Base-by-base conservation (phyloP, 2,888 invertebrate genomes). In the Axea sp. region DNA sequence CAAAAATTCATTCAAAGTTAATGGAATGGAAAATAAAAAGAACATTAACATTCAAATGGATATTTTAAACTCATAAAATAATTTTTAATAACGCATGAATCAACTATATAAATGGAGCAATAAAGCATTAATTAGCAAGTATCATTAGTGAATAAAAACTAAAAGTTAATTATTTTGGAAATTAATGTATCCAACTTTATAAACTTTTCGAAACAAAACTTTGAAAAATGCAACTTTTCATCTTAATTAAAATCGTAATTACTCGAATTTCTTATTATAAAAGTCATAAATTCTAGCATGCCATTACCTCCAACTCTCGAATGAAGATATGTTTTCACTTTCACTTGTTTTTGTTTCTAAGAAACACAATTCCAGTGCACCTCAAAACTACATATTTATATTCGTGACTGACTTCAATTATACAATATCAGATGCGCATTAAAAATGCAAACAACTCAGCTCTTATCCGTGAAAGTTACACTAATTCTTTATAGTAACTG, bases 381-480 rank as follows among this genome's bases (percentile, higher is more conserved):
- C 12, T 35, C 19, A 53, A 69, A 69, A 69, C 8, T 53, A 49
- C 28, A 51, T 28, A 60, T 43, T 69, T 60, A 59, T 57, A 45
- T 69, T 69, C 69, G 69, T 69, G 69, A 69, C 69, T 62, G 9
- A 5, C 41, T 43, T 41, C 59, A 68, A 68, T 68, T 68, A 68
- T 43, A 68, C 49, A 60, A 60, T 49, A 68, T 60, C 51, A 68
- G 55, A 68, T 45, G 30, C 5, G 11, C 28, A 60, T 60, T 41
- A 60, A 60, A 60, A 59, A 47, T 57, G 47, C 41, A 7, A 49
- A 41, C 33, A 39, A 31, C 22, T 9, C 14, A 12, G 17, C 11
- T 53, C 14, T 39, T 28, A 41, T 22, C 33, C 47, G 60, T 55
- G 55, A 69, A 69, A 69, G 60, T 68, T 45, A 15, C 9, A 6